Percentiles rank a stretch among this genome's conserved stretches.
Evolutionary conservation across 2,888 invertebrate genomes (phyloP).

Genomic region (Acleris sparsana): DNA sequence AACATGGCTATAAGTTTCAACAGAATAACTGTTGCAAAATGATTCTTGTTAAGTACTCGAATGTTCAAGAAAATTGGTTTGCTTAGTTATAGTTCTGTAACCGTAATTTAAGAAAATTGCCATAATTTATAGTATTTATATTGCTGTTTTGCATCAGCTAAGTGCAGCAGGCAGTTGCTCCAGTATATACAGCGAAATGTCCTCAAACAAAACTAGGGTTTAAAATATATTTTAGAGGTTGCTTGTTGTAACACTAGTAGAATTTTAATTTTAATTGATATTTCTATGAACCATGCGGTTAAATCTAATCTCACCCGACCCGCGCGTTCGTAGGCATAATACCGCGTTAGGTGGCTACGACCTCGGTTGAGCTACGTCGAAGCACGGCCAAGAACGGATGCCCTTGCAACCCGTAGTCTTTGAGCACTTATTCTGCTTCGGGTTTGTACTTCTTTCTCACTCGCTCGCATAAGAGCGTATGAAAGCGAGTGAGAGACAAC

Average conservation of each 20-base stretch:
- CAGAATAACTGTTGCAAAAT: not conserved
- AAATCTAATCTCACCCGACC: too few relatives aligned
- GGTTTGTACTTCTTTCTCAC: too few relatives aligned
- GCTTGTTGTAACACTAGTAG: not conserved
- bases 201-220: not conserved
- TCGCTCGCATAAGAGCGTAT: too few relatives aligned
- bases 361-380: too few relatives aligned
- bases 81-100: constrained; percentile 11
- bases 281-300: too few relatives aligned
- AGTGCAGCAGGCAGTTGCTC: not conserved
- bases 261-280: too few relatives aligned
- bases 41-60: not conserved
- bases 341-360: too few relatives aligned
- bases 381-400: too few relatives aligned
- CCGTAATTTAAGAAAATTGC: constrained; percentile 21
- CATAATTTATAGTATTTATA: constrained; percentile 16
- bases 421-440: too few relatives aligned
- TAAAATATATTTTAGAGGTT: constrained; percentile 14
- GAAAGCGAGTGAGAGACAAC: too few relatives aligned
- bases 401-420: too few relatives aligned
- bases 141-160: not conserved
- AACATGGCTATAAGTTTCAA: not conserved
- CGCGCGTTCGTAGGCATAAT: too few relatives aligned
- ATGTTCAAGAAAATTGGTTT: not conserved
- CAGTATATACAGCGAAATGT: constrained; percentile 6